Base-by-base conservation (phyloP, 2,888 invertebrate genomes). In the Apotomis capreana region DNA sequence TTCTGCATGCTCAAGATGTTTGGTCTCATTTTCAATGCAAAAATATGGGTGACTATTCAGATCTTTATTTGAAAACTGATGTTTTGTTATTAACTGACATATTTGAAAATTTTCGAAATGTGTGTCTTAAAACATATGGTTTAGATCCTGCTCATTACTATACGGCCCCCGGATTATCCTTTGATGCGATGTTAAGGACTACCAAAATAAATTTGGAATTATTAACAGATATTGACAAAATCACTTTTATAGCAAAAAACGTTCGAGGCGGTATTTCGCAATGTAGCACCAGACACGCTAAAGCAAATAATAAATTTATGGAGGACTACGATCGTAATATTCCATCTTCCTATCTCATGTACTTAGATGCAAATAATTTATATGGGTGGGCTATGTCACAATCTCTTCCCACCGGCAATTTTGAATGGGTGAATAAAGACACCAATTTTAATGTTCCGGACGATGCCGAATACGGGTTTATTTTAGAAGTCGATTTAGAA, bases 91-190 rank as follows among this genome's bases (percentile, higher is more conserved):
- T 74, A 54, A 10, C 65, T 0, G 74, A 75, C 46, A 49, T 76
- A 40, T 75, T 73, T 61, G 74, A 74, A 70, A 74, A 74, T 46
- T 74, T 75, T 37, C 9, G 74, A n/a, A 54, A 73, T 13, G 37
- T 70, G 3, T 70, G 74, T 60, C 40, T 70, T 36, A 4, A 26
- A 3, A 60, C 44, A 8, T 46, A 37, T 12, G 55, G 46, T 26
- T 57, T 44, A 8, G 44, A 44, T 44, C n/a, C n/a, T n/a, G n/a
- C n/a, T n/a, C n/a, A n/a, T n/a, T n/a, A n/a, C n/a, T n/a, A n/a
- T n/a, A n/a, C n/a, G n/a, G n/a, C n/a, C n/a, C n/a, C n/a, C n/a
- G n/a, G n/a, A n/a, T n/a, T n/a, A n/a, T n/a, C n/a, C n/a, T n/a
- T n/a, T n/a, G n/a, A n/a, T n/a, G n/a, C n/a, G n/a, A n/a, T n/a